Evolutionary conservation across 1,140 invertebrate genomes (phyloP), one percentile per base, ranked within the genome.

Genomic region (Lordiphosa collinella): DNA sequence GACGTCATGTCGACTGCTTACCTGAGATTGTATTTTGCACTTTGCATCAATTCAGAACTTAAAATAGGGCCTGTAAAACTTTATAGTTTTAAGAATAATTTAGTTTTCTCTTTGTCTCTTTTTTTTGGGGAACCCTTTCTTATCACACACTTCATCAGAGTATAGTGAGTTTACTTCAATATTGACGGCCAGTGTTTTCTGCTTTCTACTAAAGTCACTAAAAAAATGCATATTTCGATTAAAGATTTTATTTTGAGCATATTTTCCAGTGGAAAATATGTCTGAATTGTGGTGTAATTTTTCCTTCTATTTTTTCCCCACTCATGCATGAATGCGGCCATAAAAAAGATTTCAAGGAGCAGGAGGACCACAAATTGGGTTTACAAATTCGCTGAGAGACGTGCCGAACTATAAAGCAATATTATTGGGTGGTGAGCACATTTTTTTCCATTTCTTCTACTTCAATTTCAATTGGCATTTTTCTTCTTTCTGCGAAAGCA

Each of bases 391-490:
- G 65, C 57, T 43, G 38, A 25, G 63, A 37, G 56, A 74, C 72
- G 71, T 80, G 70, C 65, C 41, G 22, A 29, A 60, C 65, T 68
- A 69, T 69, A 60, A 69, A 54, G 64, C 44, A 68, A 67, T 71
- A 54, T 72, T 79, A 73, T 79, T 78, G 54, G 71, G 48, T 37
- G 7, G 14, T 5, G 25, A 44, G 22, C 13, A 37, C 35, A 14
- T 38, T 57, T 46, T 54, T 41, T 29, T 34, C 31, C 7, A n/a
- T n/a, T n/a, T n/a, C n/a, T 47, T 50, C 44, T 58, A 82, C 76
- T 82, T 84, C 76, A 76, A 76, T 82, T 84, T 64, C 67, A 76
- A 84, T 82, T 84, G 76, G 67, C 78, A 82, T 82, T 80, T 62
- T 41, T 62, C 44, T 35, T 58, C 44, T 58, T 49, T 58, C 62